Evolutionary conservation across 1,140 invertebrate species (phyloP).

Genomic region (Arctopsyche grandis): DNA sequence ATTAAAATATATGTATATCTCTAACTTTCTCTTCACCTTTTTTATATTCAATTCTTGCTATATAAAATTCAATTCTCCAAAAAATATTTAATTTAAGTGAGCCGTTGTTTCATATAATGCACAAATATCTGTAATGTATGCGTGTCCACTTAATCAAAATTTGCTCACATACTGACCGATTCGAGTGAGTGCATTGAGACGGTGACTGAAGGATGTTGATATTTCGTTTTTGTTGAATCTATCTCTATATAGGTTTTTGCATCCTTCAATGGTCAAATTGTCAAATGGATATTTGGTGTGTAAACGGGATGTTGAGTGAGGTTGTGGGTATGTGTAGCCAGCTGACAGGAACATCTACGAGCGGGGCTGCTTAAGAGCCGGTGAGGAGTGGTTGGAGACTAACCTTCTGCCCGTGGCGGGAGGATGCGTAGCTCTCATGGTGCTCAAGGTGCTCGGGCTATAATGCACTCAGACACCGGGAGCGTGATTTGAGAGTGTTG

Average conservation of each 20-base stretch:
- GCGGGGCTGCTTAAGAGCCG: conserved; percentile 90
- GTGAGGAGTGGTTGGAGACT: conserved; percentile 93
- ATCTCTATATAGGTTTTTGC: conserved; percentile 20
- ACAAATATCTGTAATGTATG: background rate
- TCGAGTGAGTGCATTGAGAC: background rate
- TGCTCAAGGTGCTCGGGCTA: conserved; percentile 78
- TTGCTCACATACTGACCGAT: background rate
- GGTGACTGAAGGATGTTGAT: conserved; percentile 23
- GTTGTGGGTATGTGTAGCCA: conserved; percentile 65
- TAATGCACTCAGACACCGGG: background rate
- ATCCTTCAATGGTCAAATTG: conserved; percentile 19
- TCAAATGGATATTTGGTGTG: conserved; percentile 30
- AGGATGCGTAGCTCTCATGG: conserved; percentile 81
- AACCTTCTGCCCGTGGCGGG: conserved; percentile 90
- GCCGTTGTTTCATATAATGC: background rate
- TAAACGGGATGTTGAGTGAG: conserved; percentile 37
- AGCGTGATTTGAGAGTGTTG: no score
- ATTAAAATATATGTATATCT: background rate
- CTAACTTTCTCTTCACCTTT: background rate
- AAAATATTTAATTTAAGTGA: background rate
- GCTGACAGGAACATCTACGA: conserved; percentile 92
- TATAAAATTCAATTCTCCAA: background rate
- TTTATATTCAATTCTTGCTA: background rate
- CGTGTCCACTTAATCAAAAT: background rate
- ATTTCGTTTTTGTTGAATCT: conserved; percentile 20